phyloP scores from a whole-genome alignment of 2,113 vertebrate species.

The Cairina moschata region DNA sequence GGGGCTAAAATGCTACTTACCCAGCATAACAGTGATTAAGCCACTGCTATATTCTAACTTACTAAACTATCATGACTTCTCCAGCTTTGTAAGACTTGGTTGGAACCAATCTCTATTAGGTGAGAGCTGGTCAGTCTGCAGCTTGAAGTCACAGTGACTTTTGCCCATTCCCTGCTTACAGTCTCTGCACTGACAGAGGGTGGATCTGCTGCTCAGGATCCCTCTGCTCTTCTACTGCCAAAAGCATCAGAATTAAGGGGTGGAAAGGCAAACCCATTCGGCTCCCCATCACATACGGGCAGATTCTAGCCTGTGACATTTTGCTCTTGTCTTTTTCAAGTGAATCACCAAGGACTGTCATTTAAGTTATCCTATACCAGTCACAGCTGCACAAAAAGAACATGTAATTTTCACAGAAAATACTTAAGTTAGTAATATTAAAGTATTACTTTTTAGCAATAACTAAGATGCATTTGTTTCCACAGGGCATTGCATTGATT shows the following conservation, averaged over 20 bases:
- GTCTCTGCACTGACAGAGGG: background rate
- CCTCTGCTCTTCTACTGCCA: background rate
- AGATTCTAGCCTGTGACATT: background rate
- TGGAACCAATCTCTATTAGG: background rate
- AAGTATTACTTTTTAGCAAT: background rate
- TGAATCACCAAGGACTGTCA: background rate
- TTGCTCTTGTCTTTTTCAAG: background rate
- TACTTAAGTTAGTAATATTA: background rate
- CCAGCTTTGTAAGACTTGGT: background rate
- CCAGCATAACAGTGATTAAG: background rate
- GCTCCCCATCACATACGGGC: background rate
- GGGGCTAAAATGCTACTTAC: background rate
- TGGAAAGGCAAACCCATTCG: background rate
- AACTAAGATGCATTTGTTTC: background rate
- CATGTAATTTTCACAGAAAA: background rate
- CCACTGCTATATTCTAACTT: background rate
- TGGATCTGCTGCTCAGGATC: background rate
- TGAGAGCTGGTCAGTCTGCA: background rate
- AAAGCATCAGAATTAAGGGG: background rate
- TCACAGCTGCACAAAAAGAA: background rate
- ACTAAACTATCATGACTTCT: slow-evolving; percentile 8
- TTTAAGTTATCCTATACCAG: background rate
- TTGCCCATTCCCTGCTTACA: background rate
- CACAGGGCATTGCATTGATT: background rate
- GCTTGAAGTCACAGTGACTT: background rate